These are phyloP conservation scores for Uloborus diversus DNA, from an alignment of 1,140 invertebrate genomes.

Conservation along the genomic window DNA sequence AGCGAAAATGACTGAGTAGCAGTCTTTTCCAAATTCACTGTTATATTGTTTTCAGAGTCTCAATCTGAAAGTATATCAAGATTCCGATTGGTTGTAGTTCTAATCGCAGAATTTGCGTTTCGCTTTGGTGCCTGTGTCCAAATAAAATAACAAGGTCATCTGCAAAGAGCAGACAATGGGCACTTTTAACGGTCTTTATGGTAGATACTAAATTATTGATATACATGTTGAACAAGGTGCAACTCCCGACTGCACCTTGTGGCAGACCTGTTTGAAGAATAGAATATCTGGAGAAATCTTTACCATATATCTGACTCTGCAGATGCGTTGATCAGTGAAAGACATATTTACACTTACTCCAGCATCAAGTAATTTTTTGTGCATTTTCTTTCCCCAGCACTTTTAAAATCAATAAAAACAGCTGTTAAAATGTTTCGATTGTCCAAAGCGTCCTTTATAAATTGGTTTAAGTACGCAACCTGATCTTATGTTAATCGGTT, in stretches of 20 bases:
- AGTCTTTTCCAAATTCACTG: slow-evolving; percentile 6
- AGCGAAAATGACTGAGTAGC: not conserved
- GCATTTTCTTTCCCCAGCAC: not conserved
- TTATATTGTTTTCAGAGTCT: not conserved
- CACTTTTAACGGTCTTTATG: not conserved
- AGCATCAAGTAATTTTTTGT: not conserved
- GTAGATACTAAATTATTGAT: not conserved
- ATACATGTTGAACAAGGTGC: not conserved
- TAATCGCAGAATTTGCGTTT: not conserved
- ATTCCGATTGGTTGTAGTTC: not conserved
- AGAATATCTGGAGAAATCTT: slow-evolving; percentile 3
- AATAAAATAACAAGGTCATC: slow-evolving; percentile 1
- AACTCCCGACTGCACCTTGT: not conserved
- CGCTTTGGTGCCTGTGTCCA: not conserved
- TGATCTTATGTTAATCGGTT: not conserved
- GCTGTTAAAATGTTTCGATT: not conserved
- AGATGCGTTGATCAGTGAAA: slow-evolving; percentile 1
- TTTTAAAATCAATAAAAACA: slow-evolving; percentile 4
- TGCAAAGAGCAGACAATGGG: not conserved
- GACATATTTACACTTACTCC: not conserved
- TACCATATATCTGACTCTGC: not conserved
- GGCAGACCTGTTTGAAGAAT: not conserved
- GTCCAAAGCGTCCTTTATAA: not conserved
- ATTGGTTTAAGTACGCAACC: not conserved
- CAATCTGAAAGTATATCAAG: not conserved